Conservation (phyloP, 2,113 vertebrate genomes). For the Pseudopodoces humilis region DNA sequence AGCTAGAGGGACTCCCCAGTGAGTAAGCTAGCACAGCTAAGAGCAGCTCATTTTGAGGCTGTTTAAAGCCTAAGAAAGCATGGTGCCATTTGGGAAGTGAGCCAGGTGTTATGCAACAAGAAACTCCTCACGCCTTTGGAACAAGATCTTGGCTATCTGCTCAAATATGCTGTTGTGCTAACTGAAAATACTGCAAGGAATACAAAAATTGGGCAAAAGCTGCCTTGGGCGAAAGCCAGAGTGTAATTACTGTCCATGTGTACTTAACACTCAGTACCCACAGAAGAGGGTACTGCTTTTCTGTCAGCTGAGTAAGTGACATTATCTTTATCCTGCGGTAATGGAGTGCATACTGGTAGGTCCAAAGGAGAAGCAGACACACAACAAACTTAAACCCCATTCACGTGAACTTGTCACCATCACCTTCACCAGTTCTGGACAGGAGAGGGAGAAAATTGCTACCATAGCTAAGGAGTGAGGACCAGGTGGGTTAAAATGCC, state of each 20-base stretch:
- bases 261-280: not conserved
- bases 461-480: not conserved
- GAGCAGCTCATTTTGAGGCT: not conserved
- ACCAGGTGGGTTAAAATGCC: not conserved
- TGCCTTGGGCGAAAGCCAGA: not conserved
- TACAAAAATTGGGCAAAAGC: not conserved
- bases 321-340: not conserved
- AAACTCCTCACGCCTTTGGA: slow-evolving; percentile 8
- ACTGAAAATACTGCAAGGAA: not conserved
- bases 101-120: slow-evolving; percentile 37
- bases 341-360: not conserved
- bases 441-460: not conserved
- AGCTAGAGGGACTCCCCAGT: not conserved
- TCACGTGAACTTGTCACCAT: not conserved
- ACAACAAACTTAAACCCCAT: not conserved
- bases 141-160: slow-evolving; percentile 1
- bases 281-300: not conserved
- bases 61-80: slow-evolving; percentile 47
- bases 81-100: slow-evolving; percentile 12
- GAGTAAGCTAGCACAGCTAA: not conserved
- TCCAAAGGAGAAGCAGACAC: not conserved
- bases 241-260: not conserved
- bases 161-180: not conserved
- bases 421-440: not conserved
- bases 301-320: not conserved